A percentile compares a stretch with the other conserved stretches of the same genome.
These are phyloP conservation scores for Callinectes sapidus DNA, from an alignment of 2,888 invertebrate genomes.

Conservation along the genomic window DNA sequence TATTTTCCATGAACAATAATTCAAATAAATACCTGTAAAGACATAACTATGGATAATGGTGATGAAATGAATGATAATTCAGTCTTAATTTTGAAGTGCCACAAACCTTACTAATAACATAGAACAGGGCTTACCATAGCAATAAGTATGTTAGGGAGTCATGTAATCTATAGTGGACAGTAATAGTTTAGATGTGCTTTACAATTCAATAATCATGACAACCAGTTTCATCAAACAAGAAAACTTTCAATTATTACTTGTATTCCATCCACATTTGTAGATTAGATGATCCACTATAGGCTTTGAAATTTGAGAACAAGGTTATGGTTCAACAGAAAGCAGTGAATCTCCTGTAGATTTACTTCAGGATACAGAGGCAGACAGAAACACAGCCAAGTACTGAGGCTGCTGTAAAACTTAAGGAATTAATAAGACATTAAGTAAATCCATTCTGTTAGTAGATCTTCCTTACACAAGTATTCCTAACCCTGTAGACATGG, in stretches of 20 bases:
- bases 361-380: neutral
- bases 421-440: slow-evolving; percentile 6
- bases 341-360: neutral
- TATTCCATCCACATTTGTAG: neutral
- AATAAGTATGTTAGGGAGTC: slow-evolving; percentile 13
- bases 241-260: neutral
- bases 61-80: neutral
- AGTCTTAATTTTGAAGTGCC: neutral
- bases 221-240: neutral
- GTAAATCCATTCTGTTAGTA: slow-evolving; percentile 19
- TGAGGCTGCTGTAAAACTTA: neutral
- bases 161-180: neutral
- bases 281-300: neutral
- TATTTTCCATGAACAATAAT: neutral
- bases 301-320: neutral
- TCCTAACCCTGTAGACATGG: neutral
- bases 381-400: slow-evolving; percentile 31
- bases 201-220: neutral
- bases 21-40: neutral
- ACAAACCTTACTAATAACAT: neutral
- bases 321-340: slow-evolving; percentile 24
- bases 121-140: neutral
- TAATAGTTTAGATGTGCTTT: neutral
- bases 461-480: neutral
- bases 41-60: neutral